phyloP scores from a whole-genome alignment of 1,140 invertebrate species.

The Hyphantria cunea region DNA sequence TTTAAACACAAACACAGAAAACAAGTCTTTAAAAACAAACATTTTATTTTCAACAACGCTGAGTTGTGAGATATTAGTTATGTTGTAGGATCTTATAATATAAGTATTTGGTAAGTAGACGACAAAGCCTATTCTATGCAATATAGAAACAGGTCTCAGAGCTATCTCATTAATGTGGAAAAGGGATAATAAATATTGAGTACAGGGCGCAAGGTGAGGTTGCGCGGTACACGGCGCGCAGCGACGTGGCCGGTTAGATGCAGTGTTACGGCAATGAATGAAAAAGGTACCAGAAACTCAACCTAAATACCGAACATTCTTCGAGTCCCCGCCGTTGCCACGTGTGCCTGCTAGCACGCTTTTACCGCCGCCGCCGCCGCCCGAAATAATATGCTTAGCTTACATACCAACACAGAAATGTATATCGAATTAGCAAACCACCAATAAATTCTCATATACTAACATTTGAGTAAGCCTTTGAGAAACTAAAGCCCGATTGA shows the following conservation, averaged over 20 bases:
- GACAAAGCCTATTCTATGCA: slow-evolving; percentile 34
- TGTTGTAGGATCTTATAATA: slow-evolving; percentile 1
- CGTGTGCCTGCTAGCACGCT: slow-evolving; percentile 60
- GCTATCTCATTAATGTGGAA: slow-evolving; percentile 53
- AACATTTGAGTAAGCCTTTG: slow-evolving; percentile 34
- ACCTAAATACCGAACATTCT: slow-evolving; percentile 79
- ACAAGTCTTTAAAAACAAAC: slow-evolving; percentile 25
- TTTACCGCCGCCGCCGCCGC: slow-evolving; percentile 62
- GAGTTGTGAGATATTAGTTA: slow-evolving; percentile 21
- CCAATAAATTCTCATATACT: slow-evolving; percentile 41
- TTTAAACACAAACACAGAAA: slow-evolving; percentile 19
- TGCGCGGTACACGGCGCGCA: slow-evolving; percentile 29
- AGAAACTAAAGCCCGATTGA: slow-evolving; percentile 26
- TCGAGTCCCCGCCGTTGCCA: slow-evolving; percentile 65
- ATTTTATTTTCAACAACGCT: slow-evolving; percentile 16
- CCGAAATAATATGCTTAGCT: slow-evolving; percentile 64
- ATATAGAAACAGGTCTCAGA: slow-evolving; percentile 46
- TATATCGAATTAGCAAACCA: slow-evolving; percentile 55
- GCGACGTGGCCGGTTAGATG: slow-evolving; percentile 52
- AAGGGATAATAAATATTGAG: slow-evolving; percentile 57
- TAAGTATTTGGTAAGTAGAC: slow-evolving; percentile 8
- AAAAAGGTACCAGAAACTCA: slow-evolving; percentile 76
- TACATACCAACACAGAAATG: slow-evolving; percentile 54
- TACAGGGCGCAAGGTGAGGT: slow-evolving; percentile 33
- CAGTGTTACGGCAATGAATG: slow-evolving; percentile 77